phyloP scores from a whole-genome alignment of 1,140 invertebrate genomes.

The Drosophila pseudoananassae region DNA sequence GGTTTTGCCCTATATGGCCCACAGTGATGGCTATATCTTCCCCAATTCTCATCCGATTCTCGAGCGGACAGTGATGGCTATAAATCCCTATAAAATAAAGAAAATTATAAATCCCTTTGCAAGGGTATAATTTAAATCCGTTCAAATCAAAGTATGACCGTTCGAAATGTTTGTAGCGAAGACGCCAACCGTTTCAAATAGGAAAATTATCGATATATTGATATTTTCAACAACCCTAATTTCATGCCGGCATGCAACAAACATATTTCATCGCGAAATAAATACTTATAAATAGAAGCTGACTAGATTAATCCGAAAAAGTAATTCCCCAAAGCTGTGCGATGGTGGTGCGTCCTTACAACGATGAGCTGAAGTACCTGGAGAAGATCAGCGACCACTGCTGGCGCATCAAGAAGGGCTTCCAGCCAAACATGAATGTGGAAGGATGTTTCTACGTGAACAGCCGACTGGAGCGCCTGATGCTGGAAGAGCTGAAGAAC shows the following conservation, averaged over 20 bases:
- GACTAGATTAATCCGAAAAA: background rate
- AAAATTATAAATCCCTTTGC: too few relatives aligned
- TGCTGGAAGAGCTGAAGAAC: slow-evolving; percentile 98
- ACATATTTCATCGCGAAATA: slow-evolving; percentile 36
- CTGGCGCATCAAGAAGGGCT: slow-evolving; percentile 99
- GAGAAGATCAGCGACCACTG: slow-evolving; percentile 93
- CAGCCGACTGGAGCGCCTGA: slow-evolving; percentile 94
- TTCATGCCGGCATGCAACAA: slow-evolving; percentile 35
- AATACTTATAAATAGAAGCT: slow-evolving; percentile 15
- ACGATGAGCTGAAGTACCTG: slow-evolving; percentile 97
- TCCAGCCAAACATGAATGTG: slow-evolving; percentile 99
- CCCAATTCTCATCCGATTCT: too few relatives aligned
- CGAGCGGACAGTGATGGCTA: too few relatives aligned
- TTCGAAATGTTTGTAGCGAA: too few relatives aligned
- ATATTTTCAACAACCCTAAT: background rate
- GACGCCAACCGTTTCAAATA: background rate
- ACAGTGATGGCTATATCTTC: too few relatives aligned
- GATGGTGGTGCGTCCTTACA: slow-evolving; percentile 96
- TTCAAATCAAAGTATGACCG: too few relatives aligned
- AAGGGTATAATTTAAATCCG: too few relatives aligned
- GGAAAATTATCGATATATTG: background rate
- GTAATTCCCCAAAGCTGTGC: slow-evolving; percentile 51
- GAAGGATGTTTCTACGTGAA: slow-evolving; percentile 99
- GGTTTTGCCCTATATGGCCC: too few relatives aligned
- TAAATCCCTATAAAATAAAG: too few relatives aligned